These are phyloP conservation scores for Gobio occitaniae DNA, from an alignment of 2,797 vertebrate species.

Conservation along the genomic window DNA sequence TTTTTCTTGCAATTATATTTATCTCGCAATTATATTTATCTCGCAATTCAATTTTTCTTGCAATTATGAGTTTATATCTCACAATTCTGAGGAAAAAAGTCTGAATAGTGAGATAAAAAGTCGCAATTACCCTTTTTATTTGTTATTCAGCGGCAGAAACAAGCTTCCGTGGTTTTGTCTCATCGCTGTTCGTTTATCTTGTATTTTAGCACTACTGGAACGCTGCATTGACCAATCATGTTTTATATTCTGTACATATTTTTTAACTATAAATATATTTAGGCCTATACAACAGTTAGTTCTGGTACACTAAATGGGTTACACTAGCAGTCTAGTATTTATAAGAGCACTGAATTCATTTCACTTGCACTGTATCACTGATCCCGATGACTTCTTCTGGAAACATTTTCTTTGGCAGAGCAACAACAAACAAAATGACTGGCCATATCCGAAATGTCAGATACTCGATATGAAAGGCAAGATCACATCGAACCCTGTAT, in stretches of 20 bases:
- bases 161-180: not conserved
- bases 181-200: not conserved
- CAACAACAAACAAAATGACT: not conserved
- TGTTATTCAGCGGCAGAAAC: not conserved
- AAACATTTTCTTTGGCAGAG: conserved; percentile 12
- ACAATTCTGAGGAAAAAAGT: not conserved
- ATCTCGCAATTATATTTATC: not conserved
- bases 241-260: not conserved
- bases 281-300: not conserved
- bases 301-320: conserved; percentile 19
- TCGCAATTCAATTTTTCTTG: not conserved
- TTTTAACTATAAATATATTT: not conserved
- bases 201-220: conserved; percentile 8
- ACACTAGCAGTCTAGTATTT: conserved; percentile 61
- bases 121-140: not conserved
- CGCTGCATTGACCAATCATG: conserved; percentile 3
- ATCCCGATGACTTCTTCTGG: not conserved
- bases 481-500: conserved; percentile 1
- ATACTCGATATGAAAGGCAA: not conserved
- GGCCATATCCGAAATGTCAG: not conserved
- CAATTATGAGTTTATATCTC: too few relatives aligned
- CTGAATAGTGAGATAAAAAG: not conserved
- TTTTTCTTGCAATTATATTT: not conserved
- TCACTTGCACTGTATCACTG: conserved; percentile 34
- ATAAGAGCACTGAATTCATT: conserved; percentile 57